Evolutionary conservation across 2,113 vertebrate genomes (phyloP), one percentile per base, ranked within the genome.

Genomic region (Hippopotamus amphibius): DNA sequence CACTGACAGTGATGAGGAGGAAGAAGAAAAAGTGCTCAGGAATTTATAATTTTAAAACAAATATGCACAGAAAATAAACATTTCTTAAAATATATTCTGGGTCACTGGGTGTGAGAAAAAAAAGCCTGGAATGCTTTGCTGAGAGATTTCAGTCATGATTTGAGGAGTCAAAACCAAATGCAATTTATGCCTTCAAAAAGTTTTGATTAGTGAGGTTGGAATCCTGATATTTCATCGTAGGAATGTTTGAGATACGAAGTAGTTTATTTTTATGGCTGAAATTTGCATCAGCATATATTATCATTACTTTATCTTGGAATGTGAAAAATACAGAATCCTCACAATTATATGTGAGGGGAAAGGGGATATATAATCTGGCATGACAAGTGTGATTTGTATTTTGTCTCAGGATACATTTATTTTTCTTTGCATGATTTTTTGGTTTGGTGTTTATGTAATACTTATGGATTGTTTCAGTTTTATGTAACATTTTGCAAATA

Each of bases 21-120:
- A 99, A 50, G 98, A 99, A 95, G 96, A 98, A 55, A 99, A 98
- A 97, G 97, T 99, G 87, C 98, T 99, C 87, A 98, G 96, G 98
- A 97, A 99, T 77, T 97, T 99, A 97, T 99, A 99, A 97, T 98
- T 98, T 97, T 43, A 85, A 98, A 96, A 76, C 7, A 53, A 97
- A 81, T 97, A 96, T 43, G 96, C 97, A 87, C 71, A 95, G 81
- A 96, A 98, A 98, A 98, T 98, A 98, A 98, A 98, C 71, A 57
- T 98, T 98, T 98, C 97, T 98, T 97, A 90, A 91, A 97, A 94
- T 87, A 76, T 55, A 93, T 97, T 98, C 97, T 98, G 96, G 96
- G 97, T 98, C 96, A 93, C 82, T 96, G 97, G 97, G 90, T 98
- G 97, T 97, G 93, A 46, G 86, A 71, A 94, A 93, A 95, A 95